phyloP scores from a whole-genome alignment of 2,888 invertebrate species.

The Syritta pipiens region DNA sequence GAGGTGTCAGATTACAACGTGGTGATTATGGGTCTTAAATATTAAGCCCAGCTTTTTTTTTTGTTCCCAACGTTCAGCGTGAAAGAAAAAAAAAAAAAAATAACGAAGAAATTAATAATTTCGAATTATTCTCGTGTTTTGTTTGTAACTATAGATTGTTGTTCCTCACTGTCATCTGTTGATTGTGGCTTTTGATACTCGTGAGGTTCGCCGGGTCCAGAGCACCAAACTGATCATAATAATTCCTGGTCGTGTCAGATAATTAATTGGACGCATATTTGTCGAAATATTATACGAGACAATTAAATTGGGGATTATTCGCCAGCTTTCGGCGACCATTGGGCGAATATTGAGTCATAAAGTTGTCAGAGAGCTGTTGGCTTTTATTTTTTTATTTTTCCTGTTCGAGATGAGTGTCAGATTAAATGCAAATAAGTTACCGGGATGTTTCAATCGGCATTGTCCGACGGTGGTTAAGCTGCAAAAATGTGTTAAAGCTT shows the following conservation, averaged over 20 bases:
- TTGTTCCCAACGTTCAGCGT: not conserved
- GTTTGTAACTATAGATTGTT: slow-evolving; percentile 57
- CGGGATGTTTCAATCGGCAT: slow-evolving; percentile 60
- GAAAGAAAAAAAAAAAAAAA: too few relatives aligned
- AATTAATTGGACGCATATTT: slow-evolving; percentile 68
- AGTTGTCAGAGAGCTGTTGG: slow-evolving; percentile 30
- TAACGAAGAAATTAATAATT: slow-evolving; percentile 65
- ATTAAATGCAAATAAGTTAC: slow-evolving; percentile 64
- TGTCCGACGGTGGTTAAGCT: slow-evolving; percentile 39
- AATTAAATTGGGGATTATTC: slow-evolving; percentile 65
- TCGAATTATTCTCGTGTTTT: slow-evolving; percentile 65
- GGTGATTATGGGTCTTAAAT: slow-evolving; percentile 67
- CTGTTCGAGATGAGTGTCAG: slow-evolving; percentile 53
- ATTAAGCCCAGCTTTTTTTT: slow-evolving; percentile 46
- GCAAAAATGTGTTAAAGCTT: slow-evolving; percentile 12
- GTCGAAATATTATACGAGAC: slow-evolving; percentile 69
- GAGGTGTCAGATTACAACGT: slow-evolving; percentile 67
- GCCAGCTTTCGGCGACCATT: not conserved
- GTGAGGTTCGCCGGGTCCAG: slow-evolving; percentile 3
- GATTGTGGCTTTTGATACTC: slow-evolving; percentile 55
- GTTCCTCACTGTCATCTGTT: slow-evolving; percentile 62
- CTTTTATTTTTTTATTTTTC: slow-evolving; percentile 37
- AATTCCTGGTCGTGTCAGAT: slow-evolving; percentile 53
- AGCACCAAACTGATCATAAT: slow-evolving; percentile 29
- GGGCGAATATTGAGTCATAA: slow-evolving; percentile 57